Conservation (phyloP, 2,888 invertebrate genomes). For the Diabrotica balteata region DNA sequence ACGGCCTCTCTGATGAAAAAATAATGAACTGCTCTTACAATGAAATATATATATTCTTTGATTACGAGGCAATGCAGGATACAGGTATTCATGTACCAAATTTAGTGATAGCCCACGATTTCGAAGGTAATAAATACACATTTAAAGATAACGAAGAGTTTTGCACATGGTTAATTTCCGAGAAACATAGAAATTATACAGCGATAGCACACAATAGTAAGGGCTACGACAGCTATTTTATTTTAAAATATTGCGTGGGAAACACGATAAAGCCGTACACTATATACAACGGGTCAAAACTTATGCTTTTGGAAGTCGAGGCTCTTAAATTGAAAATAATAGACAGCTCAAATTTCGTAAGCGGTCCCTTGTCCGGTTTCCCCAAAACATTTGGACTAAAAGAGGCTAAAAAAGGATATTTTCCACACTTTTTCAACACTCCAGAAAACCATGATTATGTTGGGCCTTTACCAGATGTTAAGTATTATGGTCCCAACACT, state of each 20-base stretch:
- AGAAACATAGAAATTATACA: too few relatives aligned
- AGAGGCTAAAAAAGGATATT: background rate
- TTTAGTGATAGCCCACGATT: too few relatives aligned
- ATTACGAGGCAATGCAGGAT: background rate
- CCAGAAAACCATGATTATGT: background rate
- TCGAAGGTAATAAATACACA: too few relatives aligned
- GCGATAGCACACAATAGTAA: background rate
- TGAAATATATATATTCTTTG: background rate
- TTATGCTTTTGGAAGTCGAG: too few relatives aligned
- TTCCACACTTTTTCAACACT: background rate
- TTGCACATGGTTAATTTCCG: too few relatives aligned
- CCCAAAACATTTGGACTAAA: background rate
- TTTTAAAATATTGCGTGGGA: background rate
- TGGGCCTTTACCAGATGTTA: background rate
- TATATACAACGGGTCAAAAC: too few relatives aligned
- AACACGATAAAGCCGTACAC: too few relatives aligned
- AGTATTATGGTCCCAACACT: background rate
- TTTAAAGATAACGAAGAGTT: too few relatives aligned
- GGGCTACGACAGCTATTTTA: background rate
- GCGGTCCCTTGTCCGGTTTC: background rate
- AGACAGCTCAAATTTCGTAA: too few relatives aligned
- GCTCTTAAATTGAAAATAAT: too few relatives aligned
- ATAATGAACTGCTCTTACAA: too few relatives aligned
- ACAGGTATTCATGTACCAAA: background rate
- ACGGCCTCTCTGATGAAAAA: too few relatives aligned